Evolutionary conservation across 1,140 invertebrate genomes (phyloP), one percentile per base, ranked within the genome.

Genomic region (Drosophila bocki): DNA sequence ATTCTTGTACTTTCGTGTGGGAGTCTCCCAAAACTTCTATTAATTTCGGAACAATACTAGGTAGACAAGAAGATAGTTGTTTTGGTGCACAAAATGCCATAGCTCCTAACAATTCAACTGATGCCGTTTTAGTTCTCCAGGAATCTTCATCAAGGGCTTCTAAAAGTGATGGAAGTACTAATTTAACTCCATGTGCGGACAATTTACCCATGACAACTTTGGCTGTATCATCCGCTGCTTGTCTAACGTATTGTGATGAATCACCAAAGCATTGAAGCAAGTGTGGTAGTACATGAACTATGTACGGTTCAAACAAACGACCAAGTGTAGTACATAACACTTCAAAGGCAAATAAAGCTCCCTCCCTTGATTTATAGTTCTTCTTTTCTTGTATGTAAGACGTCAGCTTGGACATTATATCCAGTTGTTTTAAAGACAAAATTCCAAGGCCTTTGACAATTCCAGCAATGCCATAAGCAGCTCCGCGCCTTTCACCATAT

Each of bases 31-130:
- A 94, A 17, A 99, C 97, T 94, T 99, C 98, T 57, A 99, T 99
- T 13, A 99, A 94, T 87, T 99, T 98, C n/a, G 99, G 99, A 29
- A 99, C 99, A 92, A 99, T 99, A 88, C 96, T 98, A 1, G 99
- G 99, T 56, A 99, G 94, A 93, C 98, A 99, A 5, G 98, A 99
- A 32, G 98, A 99, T 45, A 99, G 93, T 93, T 99, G 99, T 93
- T 99, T 99, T 0, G 99, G 99, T 8, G 99, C 99, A 94, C 99
- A 99, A 93, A 97, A 99, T 9, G 98, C 98, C 98, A 99, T 99
- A 32, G 98, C 97, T 42, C 99, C 99, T 1, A 99, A 94, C 51
- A 99, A 94, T 93, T 99, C 98, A 41, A 99, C 98, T 1, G 98
- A 99, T 26, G 97, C 98, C 44, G 98, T 97, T 94, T 99, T 99